Conservation (phyloP, 2,797 vertebrate genomes). For the Lycodopsis pacificus region DNA sequence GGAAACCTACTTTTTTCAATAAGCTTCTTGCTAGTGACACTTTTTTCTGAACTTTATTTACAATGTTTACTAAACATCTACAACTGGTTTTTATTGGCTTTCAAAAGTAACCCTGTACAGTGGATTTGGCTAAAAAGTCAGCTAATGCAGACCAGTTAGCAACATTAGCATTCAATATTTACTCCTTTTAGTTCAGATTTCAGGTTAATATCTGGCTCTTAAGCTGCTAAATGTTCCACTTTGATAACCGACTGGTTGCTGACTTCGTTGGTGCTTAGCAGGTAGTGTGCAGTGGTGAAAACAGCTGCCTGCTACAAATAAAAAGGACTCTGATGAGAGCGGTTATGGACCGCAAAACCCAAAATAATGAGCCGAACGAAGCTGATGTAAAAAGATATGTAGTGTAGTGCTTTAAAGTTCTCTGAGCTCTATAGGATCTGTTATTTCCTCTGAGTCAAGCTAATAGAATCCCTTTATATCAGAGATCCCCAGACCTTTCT, state of each 20-base stretch:
- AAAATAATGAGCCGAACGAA: not conserved
- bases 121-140: not conserved
- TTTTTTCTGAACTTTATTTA: not conserved
- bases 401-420: not conserved
- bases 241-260: not conserved
- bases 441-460: constrained; percentile 45
- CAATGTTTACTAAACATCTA: not conserved
- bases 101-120: not conserved
- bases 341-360: not conserved
- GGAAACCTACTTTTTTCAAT: not conserved
- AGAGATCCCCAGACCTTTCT: constrained; percentile 44
- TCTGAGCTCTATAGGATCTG: constrained; percentile 23
- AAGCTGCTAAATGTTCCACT: not conserved
- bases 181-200: not conserved
- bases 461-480: constrained; percentile 48
- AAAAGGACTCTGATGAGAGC: not conserved
- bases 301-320: not conserved
- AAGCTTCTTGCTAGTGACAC: not conserved
- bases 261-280: not conserved
- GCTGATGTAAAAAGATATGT: not conserved
- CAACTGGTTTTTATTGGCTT: not conserved
- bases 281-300: not conserved
- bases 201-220: not conserved
- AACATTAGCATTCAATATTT: not conserved
- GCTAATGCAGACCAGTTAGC: not conserved